Percentiles rank a stretch among this genome's conserved stretches.
Evolutionary conservation across 2,797 vertebrate species (phyloP).

Genomic region (Limosa lapponica): DNA sequence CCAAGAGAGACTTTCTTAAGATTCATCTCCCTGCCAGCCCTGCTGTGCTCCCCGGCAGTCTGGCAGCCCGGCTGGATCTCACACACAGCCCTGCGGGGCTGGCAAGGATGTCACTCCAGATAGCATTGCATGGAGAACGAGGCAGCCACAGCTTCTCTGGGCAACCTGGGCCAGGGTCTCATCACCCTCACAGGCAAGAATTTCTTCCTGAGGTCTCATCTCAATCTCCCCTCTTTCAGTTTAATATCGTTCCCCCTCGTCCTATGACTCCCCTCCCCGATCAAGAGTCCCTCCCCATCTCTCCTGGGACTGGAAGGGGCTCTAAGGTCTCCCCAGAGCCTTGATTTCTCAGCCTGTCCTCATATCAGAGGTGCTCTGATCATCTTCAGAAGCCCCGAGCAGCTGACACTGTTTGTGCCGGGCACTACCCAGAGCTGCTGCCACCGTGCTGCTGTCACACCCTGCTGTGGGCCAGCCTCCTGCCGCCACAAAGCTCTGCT

Average conservation of each 20-base stretch:
- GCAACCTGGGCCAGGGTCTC: too few relatives aligned
- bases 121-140: rapidly evolving
- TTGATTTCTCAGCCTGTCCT: not conserved
- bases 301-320: not conserved
- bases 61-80: not conserved
- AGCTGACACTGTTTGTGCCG: not conserved
- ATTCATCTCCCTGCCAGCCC: not conserved
- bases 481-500: not conserved
- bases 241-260: too few relatives aligned
- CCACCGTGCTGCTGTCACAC: not conserved
- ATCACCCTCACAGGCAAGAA: too few relatives aligned
- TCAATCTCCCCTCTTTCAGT: too few relatives aligned
- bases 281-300: not conserved
- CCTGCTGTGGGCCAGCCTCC: rapidly evolving
- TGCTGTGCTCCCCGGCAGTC: not conserved
- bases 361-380: not conserved
- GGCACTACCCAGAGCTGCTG: not conserved
- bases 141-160: too few relatives aligned
- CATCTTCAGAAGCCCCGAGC: not conserved
- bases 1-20: not conserved
- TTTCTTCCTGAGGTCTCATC: too few relatives aligned
- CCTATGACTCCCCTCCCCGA: too few relatives aligned
- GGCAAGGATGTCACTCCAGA: rapidly evolving
- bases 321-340: not conserved
- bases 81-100: rapidly evolving